phyloP scores from a whole-genome alignment of 2,113 vertebrate species.

The Origma solitaria region DNA sequence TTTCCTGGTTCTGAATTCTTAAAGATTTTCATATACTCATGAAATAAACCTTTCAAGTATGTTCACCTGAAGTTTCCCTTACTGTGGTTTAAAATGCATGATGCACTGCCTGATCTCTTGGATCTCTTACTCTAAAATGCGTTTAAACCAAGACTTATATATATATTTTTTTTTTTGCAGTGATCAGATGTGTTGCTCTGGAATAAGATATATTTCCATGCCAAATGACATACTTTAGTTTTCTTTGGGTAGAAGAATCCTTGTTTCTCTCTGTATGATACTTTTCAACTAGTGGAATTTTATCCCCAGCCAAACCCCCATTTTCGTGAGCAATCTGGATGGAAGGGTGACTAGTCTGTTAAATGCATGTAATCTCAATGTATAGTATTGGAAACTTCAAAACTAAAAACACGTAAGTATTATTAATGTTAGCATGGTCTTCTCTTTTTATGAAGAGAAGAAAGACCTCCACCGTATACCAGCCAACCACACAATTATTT shows the following conservation, averaged over 20 bases:
- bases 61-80: background rate
- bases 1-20: background rate
- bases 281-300: background rate
- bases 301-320: background rate
- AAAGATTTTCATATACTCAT: background rate
- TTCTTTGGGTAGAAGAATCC: background rate
- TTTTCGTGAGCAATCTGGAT: background rate
- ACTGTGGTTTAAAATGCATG: background rate
- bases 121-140: background rate
- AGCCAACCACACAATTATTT: background rate
- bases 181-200: background rate
- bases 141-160: background rate
- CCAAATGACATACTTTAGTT: background rate
- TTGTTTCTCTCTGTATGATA: background rate
- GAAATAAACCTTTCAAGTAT: background rate
- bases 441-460: background rate
- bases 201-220: background rate
- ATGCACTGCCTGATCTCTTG: background rate
- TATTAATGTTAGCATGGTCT: background rate
- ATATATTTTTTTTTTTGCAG: too few relatives aligned
- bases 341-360: background rate
- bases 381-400: background rate
- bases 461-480: accelerated
- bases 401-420: background rate
- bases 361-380: background rate